phyloP scores from a whole-genome alignment of 2,888 invertebrate species.

The Lochmaea capreae region DNA sequence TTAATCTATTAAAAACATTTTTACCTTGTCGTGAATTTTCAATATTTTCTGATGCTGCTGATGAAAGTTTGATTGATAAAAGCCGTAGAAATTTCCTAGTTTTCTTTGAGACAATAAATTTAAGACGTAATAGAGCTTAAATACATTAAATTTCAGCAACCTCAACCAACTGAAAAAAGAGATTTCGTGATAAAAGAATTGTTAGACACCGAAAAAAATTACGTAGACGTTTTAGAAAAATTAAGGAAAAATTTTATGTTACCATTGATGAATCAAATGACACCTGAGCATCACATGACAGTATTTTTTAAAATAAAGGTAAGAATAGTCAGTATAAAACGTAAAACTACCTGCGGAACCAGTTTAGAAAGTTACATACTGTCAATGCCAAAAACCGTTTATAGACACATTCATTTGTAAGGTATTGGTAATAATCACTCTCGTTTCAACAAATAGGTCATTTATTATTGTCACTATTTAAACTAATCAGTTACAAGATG shows the following conservation, averaged over 20 bases:
- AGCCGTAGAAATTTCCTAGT: neutral
- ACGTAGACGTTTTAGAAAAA: conserved; percentile 92
- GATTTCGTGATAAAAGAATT: conserved; percentile 94
- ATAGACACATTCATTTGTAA: conserved; percentile 5
- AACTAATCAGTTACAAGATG: too few species aligned
- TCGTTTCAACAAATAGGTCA: too few species aligned
- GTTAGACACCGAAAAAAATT: conserved; percentile 96
- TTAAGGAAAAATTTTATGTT: conserved; percentile 83
- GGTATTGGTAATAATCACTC: too few species aligned
- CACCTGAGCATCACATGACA: conserved; percentile 78
- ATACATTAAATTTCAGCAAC: conserved; percentile 50
- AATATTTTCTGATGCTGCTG: too few species aligned
- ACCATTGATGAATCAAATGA: conserved; percentile 77
- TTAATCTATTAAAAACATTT: too few species aligned
- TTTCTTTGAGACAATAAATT: neutral
- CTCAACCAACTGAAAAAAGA: conserved; percentile 78
- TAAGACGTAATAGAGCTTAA: neutral
- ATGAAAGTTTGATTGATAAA: neutral
- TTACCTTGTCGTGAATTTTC: too few species aligned
- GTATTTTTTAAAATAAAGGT: conserved; percentile 95
- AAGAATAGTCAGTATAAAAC: conserved; percentile 51
- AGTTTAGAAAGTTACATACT: neutral
- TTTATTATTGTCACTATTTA: too few species aligned
- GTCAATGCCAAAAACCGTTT: too few species aligned
- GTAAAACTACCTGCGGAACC: neutral